Evolutionary conservation across 1,140 invertebrate species (phyloP).

Genomic region (Anoplolepis gracilipes): DNA sequence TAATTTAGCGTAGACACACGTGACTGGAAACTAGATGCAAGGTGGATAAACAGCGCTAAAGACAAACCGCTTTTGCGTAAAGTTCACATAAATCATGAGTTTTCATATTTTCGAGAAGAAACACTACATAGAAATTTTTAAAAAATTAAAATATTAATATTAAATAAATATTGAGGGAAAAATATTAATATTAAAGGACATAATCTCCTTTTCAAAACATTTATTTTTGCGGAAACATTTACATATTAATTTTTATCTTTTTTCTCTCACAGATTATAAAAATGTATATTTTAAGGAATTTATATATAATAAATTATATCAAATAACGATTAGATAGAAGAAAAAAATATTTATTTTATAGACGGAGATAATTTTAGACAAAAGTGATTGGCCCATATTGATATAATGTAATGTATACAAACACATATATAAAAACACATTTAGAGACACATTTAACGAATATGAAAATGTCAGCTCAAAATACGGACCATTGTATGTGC

Average conservation of each 20-base stretch:
- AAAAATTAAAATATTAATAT: no score
- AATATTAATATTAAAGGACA: neutral
- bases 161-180: no score
- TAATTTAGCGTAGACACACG: slow-evolving; percentile 43
- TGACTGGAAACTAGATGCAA: slow-evolving; percentile 24
- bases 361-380: neutral
- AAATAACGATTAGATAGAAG: no score
- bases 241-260: neutral
- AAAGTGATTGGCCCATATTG: no score
- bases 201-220: neutral
- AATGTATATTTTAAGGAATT: neutral
- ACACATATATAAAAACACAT: no score
- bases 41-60: slow-evolving; percentile 15
- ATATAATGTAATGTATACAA: no score
- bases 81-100: neutral
- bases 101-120: neutral
- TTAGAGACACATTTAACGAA: no score
- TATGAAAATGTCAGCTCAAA: no score
- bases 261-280: neutral
- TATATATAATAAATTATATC: no score
- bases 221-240: neutral
- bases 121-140: neutral
- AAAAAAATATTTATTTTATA: neutral
- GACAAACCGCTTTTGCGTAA: slow-evolving; percentile 5
- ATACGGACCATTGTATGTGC: no score